These are phyloP conservation scores for Lordiphosa andalusiaca DNA, from an alignment of 2,888 invertebrate genomes.

Conservation along the genomic window DNA sequence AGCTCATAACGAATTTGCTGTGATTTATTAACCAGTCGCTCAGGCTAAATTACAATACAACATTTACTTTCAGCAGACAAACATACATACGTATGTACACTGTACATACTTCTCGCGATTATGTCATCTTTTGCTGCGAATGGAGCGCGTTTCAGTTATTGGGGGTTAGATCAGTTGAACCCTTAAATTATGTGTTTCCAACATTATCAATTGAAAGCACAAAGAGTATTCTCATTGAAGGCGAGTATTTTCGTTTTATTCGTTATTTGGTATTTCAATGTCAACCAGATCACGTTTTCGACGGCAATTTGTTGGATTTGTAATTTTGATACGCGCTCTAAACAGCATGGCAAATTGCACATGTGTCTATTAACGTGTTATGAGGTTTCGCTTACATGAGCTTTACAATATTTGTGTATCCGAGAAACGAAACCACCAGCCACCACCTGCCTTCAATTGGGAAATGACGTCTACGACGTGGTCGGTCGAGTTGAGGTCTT, in stretches of 20 bases:
- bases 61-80: conserved; percentile 18
- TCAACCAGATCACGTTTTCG: conserved; percentile 64
- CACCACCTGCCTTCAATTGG: conserved; percentile 40
- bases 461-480: conserved; percentile 17
- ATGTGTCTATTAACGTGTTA: conserved; percentile 15
- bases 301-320: conserved; percentile 61
- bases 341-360: conserved; percentile 59
- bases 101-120: conserved; percentile 24
- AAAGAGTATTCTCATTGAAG: conserved; percentile 36
- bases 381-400: conserved; percentile 44
- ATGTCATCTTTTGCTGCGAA: conserved; percentile 45
- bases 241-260: conserved; percentile 14
- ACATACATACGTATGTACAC: too few species aligned
- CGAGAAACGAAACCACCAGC: conserved; percentile 20
- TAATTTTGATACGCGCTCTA: conserved; percentile 53
- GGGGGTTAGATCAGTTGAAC: conserved; percentile 64
- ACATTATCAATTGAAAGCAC: conserved; percentile 66
- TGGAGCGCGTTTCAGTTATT: conserved; percentile 46
- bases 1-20: conserved; percentile 17
- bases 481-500: conserved; percentile 35
- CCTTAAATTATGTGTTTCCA: conserved; percentile 59
- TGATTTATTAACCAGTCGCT: conserved; percentile 52
- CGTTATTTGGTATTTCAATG: conserved; percentile 55
- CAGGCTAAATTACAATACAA: conserved; percentile 31
- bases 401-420: conserved; percentile 46